Base-by-base conservation (phyloP, 2,888 invertebrate genomes). In the Eupithecia tripunctaria region DNA sequence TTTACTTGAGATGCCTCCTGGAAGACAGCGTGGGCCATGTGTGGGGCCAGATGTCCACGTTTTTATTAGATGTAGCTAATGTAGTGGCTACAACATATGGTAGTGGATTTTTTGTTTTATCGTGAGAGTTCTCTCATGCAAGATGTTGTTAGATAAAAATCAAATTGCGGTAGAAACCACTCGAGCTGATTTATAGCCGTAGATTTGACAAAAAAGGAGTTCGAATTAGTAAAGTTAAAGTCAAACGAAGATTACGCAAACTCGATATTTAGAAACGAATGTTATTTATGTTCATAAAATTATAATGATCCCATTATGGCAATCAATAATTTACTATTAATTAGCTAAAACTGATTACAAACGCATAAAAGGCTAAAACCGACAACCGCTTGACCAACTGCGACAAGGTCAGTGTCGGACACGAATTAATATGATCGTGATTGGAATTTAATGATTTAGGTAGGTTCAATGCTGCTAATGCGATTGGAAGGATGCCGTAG, bases 21-120 rank as follows among this genome's bases (percentile, higher is more conserved):
- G 71, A 73, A 72, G 71, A 60, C 27, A 65, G n/a, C 60, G 29
- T 60, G 38, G 21, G 73, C 70, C 74, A 75, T 76, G 78, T 75
- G 73, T n/a, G 47, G 43, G 67, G 67, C 68, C 77, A 78, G 74
- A 77, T 79, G 78, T 77, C 47, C 68, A 56, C 56, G 36, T 67
- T 75, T 51, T 72, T 72, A 72, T 70, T 32, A 43, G 15, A 7
- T 6, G 43, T 62, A 56, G 27, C 56, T 18, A 32, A 68, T 68
- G 67, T 43, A 68, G 64, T 21, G 29, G 18, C 1, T 25, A 60
- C 27, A 60, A 18, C 72, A 72, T 62, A 27, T 71, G 74, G 66
- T 4, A 38, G 68, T 21, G 14, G 14, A 47, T 74, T 59, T 74
- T 75, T 75, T 75, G 67, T 72, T 72, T 72, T 70, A 75, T 72